Evolutionary conservation across 1,140 invertebrate genomes (phyloP).

Genomic region (Drepana arcuata): DNA sequence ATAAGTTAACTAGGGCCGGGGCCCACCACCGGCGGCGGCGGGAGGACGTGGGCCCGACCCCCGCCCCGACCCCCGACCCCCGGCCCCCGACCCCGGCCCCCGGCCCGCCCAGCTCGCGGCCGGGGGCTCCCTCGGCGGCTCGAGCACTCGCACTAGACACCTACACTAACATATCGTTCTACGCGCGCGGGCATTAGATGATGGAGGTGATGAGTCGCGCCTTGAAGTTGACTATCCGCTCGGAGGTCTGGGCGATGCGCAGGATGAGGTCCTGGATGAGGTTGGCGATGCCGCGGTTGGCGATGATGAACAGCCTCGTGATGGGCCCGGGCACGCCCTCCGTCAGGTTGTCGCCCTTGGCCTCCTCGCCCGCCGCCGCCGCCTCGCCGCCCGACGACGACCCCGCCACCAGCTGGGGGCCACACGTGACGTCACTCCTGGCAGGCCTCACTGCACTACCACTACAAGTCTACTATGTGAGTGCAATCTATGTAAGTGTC

Average conservation of each 20-base stretch:
- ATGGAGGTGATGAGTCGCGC: slow-evolving; percentile 89
- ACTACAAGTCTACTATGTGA: too few species aligned
- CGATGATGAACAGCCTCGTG: slow-evolving; percentile 86
- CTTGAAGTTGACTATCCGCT: slow-evolving; percentile 92
- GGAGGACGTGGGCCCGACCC: too few species aligned
- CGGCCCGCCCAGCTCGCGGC: slow-evolving; percentile 12
- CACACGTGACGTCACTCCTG: too few species aligned
- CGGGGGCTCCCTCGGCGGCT: slow-evolving; percentile 21
- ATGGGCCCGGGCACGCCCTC: slow-evolving; percentile 89
- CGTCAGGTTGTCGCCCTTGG: slow-evolving; percentile 75
- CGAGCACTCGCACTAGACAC: slow-evolving; percentile 22
- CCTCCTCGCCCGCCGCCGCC: slow-evolving; percentile 70
- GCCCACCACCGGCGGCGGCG: neutral
- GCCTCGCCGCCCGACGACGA: slow-evolving; percentile 78
- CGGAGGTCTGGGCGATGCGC: slow-evolving; percentile 88
- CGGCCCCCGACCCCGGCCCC: neutral
- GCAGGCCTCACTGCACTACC: too few species aligned
- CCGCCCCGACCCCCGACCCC: neutral
- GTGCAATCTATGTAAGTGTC: too few species aligned
- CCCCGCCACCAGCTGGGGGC: slow-evolving; percentile 84
- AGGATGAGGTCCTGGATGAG: slow-evolving; percentile 89
- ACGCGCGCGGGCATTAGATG: slow-evolving; percentile 75
- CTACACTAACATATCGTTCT: slow-evolving; percentile 39
- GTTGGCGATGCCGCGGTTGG: slow-evolving; percentile 87
- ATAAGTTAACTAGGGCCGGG: neutral